Base-by-base conservation (phyloP, 2,888 invertebrate genomes). In the Microctonus aethiopoides region DNA sequence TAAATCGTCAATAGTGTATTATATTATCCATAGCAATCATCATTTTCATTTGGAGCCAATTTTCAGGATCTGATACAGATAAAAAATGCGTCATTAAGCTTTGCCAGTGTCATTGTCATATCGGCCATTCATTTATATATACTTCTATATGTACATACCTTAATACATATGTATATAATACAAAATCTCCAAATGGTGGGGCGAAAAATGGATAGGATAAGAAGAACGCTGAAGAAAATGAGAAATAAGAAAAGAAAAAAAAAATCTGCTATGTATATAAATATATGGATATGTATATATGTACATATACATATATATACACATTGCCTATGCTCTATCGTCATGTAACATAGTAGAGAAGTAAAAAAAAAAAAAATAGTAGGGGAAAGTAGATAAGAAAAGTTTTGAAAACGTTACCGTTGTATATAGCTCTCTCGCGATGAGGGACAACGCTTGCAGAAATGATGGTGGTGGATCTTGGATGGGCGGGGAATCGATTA, bases 331-430 rank as follows among this genome's bases (percentile, higher is more conserved):
- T 6, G 7, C 16, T 46, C 20, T 16, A 46, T n/a, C 20, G 26
- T 22, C 61, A 5, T 32, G 39, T 26, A 46, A 16, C 51, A 20
- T 63, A 32, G 29, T 64, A 46, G 51, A 56, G 34, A 59, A 29
- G 7, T 5, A 29, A 29, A 29, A 29, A 29, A 34, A 66, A 51
- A 52, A 59, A 56, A 41, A 61, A 54, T 62, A 61, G 64, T 56
- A 54, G 32, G 65, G 41, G 39, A 52, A 70, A 39, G 69, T 63
- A 73, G 74, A 76, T 74, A 76, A 72, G 73, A 72, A 73, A 74
- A 74, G 72, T 75, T 74, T 75, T 69, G 72, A 72, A 74, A 75
- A 72, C 67, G 70, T 75, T 75, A 71, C 70, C 68, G 71, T 64
- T 9, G 34, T 61, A 68, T 67, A 60, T 52, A 69, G 64, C 68